Percentiles rank a stretch among this genome's conserved stretches.
Conservation (phyloP, 64 coral and sea anemone species). For the Platygyra sinensis region DNA sequence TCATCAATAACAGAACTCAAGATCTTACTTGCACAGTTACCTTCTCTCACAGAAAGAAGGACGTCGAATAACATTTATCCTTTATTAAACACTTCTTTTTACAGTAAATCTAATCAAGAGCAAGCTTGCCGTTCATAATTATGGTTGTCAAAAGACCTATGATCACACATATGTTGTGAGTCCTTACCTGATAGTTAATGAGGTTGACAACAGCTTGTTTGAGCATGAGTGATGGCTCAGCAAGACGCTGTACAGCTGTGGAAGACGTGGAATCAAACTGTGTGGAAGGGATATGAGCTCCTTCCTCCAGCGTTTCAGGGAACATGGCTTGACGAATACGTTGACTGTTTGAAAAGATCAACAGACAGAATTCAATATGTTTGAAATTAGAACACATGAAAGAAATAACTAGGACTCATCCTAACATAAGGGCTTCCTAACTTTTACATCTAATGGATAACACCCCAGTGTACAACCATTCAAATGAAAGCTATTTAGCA, state of each 20-base stretch:
- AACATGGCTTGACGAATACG: conserved; percentile 99
- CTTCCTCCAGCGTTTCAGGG: conserved; percentile 87
- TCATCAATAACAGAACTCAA: not conserved
- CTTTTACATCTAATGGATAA: too few species aligned
- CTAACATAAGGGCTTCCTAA: not conserved
- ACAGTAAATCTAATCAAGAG: too few species aligned
- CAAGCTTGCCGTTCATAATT: too few species aligned
- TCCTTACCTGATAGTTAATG: conserved; percentile 94
- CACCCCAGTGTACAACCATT: too few species aligned
- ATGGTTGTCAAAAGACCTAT: not conserved
- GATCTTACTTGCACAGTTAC: not conserved
- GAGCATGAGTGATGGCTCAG: conserved; percentile 93
- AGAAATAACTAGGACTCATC: not conserved
- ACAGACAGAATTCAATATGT: not conserved
- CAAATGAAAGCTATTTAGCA: too few species aligned
- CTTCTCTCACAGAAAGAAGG: not conserved
- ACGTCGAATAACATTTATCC: too few species aligned
- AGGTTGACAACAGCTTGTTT: conserved; percentile 97
- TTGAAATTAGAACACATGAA: not conserved
- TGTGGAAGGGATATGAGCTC: conserved; percentile 90
- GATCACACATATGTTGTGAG: not conserved
- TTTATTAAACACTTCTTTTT: too few species aligned
- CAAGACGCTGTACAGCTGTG: conserved; percentile 92
- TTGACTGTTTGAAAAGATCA: conserved; percentile 37
- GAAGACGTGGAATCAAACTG: conserved; percentile 90